Conservation (phyloP, 2,888 invertebrate species). For the Taphrorychus bicolor region DNA sequence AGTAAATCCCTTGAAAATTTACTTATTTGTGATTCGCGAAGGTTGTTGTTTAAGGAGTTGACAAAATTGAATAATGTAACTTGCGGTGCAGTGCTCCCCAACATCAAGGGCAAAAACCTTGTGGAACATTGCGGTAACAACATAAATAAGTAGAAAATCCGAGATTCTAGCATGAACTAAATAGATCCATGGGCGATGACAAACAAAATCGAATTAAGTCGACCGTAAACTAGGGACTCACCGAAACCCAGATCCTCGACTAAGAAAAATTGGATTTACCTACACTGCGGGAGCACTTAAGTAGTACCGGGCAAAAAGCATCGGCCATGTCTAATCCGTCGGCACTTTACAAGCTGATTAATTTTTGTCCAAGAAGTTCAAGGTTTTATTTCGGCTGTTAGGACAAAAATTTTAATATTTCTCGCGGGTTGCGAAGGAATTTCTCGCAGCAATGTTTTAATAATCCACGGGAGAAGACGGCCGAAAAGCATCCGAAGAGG, state of each 20-base stretch:
- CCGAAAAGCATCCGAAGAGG: conserved; percentile 13
- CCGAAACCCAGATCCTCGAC: conserved; percentile 8
- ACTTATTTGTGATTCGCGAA: no score
- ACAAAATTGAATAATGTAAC: no score
- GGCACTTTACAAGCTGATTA: conserved; percentile 18
- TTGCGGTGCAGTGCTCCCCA: background rate
- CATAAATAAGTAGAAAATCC: background rate
- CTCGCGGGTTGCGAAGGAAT: background rate
- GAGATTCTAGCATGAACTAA: background rate
- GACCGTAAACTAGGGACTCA: conserved; percentile 8
- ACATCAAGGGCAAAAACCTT: background rate
- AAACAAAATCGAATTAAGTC: conserved; percentile 3
- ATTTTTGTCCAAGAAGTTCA: background rate
- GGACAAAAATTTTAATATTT: background rate
- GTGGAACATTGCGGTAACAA: background rate
- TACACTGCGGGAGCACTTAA: conserved; percentile 15
- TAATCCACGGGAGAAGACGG: conserved; percentile 1
- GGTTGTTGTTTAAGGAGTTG: no score
- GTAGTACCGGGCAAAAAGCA: conserved; percentile 18
- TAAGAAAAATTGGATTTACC: conserved; percentile 25
- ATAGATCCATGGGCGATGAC: background rate
- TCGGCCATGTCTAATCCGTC: conserved; percentile 28
- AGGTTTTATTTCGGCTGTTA: background rate
- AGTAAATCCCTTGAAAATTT: no score
- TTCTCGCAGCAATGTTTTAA: conserved; percentile 2